Base-by-base conservation (phyloP, 2,888 invertebrate genomes). In the Megastigmus dorsalis region DNA sequence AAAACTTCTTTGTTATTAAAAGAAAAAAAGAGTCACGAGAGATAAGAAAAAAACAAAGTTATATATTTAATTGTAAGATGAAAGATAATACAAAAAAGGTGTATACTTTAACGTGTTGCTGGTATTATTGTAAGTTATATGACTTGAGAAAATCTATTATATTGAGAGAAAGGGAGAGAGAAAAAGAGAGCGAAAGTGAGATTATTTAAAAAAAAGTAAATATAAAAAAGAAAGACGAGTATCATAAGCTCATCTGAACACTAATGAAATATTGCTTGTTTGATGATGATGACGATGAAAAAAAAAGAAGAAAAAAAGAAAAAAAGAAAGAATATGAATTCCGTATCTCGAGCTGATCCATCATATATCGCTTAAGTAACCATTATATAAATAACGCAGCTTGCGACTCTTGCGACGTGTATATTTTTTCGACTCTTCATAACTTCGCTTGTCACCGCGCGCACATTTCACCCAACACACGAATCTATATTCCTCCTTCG, bases 1-100 rank as follows among this genome's bases (percentile, higher is more conserved):
- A 63, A n/a, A 72, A 63, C n/a, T 72, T 72, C 68, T 76, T 76
- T 76, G 72, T 76, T 76, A 76, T 68, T 60, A 59, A 67, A n/a
- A n/a, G n/a, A n/a, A n/a, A n/a, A n/a, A n/a, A n/a, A n/a, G n/a
- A 70, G 57, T 59, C 41, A 41, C 45, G 43, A 62, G 62, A 57
- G 36, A 75, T 65, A 36, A 71, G 48, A 74, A 59, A 69, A 71
- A 66, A 43, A 43, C 2, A 43, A 15, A 18, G 50, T 67, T 77
- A 72, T 67, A 76, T 50, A 74, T 67, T 33, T 71, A 72, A 52
- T 74, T 74, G 72, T 75, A 76, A 67, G 52, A 57, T 62, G 60
- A 69, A 73, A 69, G 54, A 76, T 43, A 62, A 69, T n/a, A 45
- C 15, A 68, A 41, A 71, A n/a, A 74, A 48, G 15, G 41, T 71